Percentiles rank a stretch among this genome's conserved stretches.
phyloP scores from a whole-genome alignment of 2,113 vertebrate species.

The Cariama cristata region DNA sequence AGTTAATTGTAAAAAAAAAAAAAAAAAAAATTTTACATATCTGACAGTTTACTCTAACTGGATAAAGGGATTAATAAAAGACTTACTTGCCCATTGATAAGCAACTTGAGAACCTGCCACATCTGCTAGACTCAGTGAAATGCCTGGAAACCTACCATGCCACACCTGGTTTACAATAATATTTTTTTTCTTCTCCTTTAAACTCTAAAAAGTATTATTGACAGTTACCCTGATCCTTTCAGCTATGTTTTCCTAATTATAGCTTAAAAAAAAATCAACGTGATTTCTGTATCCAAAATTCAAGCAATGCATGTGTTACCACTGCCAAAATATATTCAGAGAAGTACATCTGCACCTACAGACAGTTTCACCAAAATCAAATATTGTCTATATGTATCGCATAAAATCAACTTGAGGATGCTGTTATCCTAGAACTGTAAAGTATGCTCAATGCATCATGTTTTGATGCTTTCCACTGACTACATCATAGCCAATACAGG shows the following conservation, averaged over 20 bases:
- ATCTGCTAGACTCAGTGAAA: neutral
- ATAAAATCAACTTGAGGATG: conserved; percentile 2
- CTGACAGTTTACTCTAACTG: neutral
- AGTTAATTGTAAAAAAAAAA: neutral
- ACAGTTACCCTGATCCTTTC: neutral
- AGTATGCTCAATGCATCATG: neutral
- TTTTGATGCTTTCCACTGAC: conserved; percentile 24
- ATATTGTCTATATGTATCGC: neutral
- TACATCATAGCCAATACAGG: conserved; percentile 18
- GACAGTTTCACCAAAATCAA: neutral
- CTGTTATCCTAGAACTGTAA: neutral
- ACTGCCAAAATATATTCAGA: neutral
- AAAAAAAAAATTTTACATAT: neutral
- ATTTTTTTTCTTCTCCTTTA: neutral
- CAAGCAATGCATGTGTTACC: neutral
- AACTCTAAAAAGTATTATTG: neutral
- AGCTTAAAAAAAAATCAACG: neutral
- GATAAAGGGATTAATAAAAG: neutral
- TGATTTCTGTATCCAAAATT: neutral
- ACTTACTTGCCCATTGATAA: neutral
- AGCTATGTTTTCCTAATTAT: neutral
- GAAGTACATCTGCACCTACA: neutral
- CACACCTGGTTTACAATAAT: neutral
- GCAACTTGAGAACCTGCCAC: neutral
- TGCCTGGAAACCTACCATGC: neutral